phyloP scores from a whole-genome alignment of 1,140 invertebrate species.

The Coptotermes formosanus region DNA sequence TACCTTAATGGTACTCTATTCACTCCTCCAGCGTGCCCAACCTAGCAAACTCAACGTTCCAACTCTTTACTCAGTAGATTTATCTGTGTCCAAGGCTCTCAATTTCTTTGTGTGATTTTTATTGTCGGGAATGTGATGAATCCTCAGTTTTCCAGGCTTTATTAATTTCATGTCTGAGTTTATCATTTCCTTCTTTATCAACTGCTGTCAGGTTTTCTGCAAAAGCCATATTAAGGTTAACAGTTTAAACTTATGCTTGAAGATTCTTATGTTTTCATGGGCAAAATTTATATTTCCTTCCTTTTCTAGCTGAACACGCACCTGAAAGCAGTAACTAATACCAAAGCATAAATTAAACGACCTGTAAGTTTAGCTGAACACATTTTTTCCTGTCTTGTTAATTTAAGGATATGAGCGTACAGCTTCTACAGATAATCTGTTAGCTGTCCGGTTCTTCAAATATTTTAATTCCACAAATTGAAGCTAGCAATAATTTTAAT shows the following conservation, averaged over 20 bases:
- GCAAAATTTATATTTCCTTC: slow-evolving; percentile 50
- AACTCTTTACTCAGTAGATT: slow-evolving; percentile 51
- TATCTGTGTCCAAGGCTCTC: slow-evolving; percentile 61
- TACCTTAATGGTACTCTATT: not conserved
- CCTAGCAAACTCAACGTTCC: not conserved
- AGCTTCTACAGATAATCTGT: too few species aligned
- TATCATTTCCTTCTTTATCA: slow-evolving; percentile 44
- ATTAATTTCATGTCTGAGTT: slow-evolving; percentile 48
- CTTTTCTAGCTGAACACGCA: slow-evolving; percentile 52
- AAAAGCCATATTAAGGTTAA: not conserved
- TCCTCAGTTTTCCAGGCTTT: slow-evolving; percentile 54
- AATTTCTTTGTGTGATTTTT: slow-evolving; percentile 58
- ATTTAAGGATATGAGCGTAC: too few species aligned
- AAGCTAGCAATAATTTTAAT: too few species aligned
- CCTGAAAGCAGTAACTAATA: slow-evolving; percentile 42
- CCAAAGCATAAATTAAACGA: not conserved
- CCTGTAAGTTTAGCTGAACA: too few species aligned
- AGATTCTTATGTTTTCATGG: slow-evolving; percentile 59
- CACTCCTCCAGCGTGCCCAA: not conserved
- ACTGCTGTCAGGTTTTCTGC: not conserved
- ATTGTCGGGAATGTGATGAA: slow-evolving; percentile 59
- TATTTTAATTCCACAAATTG: too few species aligned
- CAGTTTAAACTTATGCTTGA: slow-evolving; percentile 34
- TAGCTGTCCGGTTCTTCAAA: too few species aligned
- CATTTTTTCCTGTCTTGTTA: too few species aligned